Evolutionary conservation across 2,113 vertebrate genomes (phyloP), one percentile per base, ranked within the genome.

Genomic region (Nannospalax galili): DNA sequence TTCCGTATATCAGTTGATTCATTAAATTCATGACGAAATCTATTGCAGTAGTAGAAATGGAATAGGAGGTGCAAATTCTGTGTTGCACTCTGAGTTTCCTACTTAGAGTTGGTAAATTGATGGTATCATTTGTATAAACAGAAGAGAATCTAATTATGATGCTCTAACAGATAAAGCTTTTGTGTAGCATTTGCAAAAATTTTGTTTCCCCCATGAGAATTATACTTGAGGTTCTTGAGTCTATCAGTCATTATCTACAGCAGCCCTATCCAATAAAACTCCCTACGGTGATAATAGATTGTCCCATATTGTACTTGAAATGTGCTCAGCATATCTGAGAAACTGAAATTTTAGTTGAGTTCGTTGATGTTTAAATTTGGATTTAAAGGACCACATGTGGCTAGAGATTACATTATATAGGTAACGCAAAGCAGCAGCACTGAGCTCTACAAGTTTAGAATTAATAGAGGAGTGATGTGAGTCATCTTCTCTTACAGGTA

Each of bases 401-500:
- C 26, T 5, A 9, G 42, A 30, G 24, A 58, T 75, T 65, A 35
- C 17, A 78, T 60, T 90, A 84, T 90, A 80, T 26, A 9, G 48
- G 32, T 52, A 58, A 10, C 72, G 2, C 15, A 85, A 30, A 22
- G 78, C n/a, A 40, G 5, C 28, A 69, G 19, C 58, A 69, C 7
- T 45, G 81, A 84, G 6, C 7, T 69, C 24, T 42, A 24, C 22
- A 24, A 52, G 24, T 52, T 77, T 84, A 90, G 37, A 88, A 88
- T 88, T 84, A 24, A 62, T 64, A 40, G 92, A 91, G 7, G 5
- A 99, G 98, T 98, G 80, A 98, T 99, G 35, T 98, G 98, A 56
- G 88, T 99, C 98, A 5, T 98, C 97, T 72, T 95, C 98, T 73
- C 98, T 99, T 88, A 98, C 98, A 60, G 98, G 98, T 52, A 99